Evolutionary conservation across 2,113 vertebrate species (phyloP), one percentile per base, ranked within the genome.

Genomic region (Holacanthus passer): DNA sequence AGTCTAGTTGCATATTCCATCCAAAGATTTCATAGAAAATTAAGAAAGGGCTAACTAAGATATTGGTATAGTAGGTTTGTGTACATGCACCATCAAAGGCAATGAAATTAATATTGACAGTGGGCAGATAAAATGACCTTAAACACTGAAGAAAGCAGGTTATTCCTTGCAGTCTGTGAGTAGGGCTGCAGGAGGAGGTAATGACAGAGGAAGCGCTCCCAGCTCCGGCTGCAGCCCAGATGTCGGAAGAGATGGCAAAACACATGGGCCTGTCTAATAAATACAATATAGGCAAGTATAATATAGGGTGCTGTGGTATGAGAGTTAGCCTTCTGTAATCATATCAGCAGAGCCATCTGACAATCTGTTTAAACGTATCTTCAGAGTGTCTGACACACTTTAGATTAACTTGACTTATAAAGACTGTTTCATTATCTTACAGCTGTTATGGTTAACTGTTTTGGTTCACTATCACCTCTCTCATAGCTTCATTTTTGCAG

Each of bases 141-240:
- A 50, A 13, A 71, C 4, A 55, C 3, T 24, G 0, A 22, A 0
- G 58, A 79, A 37, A 48, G 7, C 11, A 39, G 22, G 24, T 27
- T 37, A n/a, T 56, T 67, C 47, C 43, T 74, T 68, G 58, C 65
- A 83, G 50, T 81, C 29, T 78, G 47, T 48, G 41, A 60, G 41
- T 47, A 65, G 29, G 50, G 45, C 78, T 79, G 74, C 41, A 56
- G 68, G 31, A 71, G 31, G 52, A 77, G 71, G 58, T 69, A 85
- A 81, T 50, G 62, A 80, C 19, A 73, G 75, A 60, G 45, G 83
- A 85, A 84, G 68, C 63, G 81, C 73, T 79, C 52, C 41, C 50
- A 84, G 82, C 84, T 82, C 43, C 78, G 59, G 56, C 86, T 90
- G 88, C 73, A 88, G 79, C 72, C 79, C 89, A 93, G 86, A 92